Evolutionary conservation across 1,140 invertebrate species (phyloP).

Genomic region (Drosophila bocki): DNA sequence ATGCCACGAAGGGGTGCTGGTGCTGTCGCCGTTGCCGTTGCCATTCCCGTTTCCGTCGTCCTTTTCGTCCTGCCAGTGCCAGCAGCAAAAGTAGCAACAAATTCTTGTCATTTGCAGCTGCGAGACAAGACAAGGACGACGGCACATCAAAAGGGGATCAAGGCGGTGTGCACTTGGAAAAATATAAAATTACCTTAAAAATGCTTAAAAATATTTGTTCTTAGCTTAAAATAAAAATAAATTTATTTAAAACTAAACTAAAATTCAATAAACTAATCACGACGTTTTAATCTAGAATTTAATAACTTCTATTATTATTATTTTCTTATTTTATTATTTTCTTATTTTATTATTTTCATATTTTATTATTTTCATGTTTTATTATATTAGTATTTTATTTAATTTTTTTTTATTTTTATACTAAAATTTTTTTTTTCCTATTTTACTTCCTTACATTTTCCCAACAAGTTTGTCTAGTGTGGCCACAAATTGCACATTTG

Average conservation of each 20-base stretch:
- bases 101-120: conserved; percentile 82
- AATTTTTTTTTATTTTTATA: neutral
- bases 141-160: conserved; percentile 45
- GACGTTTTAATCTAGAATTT: too few species aligned
- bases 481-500: neutral
- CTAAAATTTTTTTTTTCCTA: too few species aligned
- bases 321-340: too few species aligned
- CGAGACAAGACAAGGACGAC: conserved; percentile 49
- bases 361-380: neutral
- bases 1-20: conserved; percentile 54
- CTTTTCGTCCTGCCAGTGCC: conserved; percentile 8
- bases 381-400: neutral
- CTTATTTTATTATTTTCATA: too few species aligned
- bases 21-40: neutral
- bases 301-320: too few species aligned
- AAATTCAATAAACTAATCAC: too few species aligned
- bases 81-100: conserved; percentile 63
- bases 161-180: conserved; percentile 11
- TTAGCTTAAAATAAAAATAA: too few species aligned
- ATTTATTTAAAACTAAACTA: too few species aligned
- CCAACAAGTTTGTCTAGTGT: neutral
- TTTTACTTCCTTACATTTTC: neutral
- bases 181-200: too few species aligned
- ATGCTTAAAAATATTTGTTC: too few species aligned
- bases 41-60: neutral